Percentiles rank a stretch among this genome's conserved stretches.
Conservation (phyloP, 2,797 vertebrate species). For the Manis pentadactyla region DNA sequence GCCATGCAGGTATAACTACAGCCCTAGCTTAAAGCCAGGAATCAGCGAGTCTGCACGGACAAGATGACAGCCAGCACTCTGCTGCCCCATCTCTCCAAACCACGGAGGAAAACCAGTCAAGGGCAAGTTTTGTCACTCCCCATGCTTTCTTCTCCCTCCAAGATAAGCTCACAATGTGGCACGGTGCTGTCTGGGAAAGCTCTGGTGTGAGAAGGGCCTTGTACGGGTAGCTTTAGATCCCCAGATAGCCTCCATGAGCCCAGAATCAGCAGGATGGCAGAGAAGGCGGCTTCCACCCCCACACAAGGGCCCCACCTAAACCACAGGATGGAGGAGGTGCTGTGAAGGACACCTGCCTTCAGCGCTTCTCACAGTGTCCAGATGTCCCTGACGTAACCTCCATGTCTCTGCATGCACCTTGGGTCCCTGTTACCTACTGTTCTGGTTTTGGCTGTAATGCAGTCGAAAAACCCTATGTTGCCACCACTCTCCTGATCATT, state of each 20-base stretch:
- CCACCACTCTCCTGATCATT: neutral
- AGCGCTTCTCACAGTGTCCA: fast-evolving
- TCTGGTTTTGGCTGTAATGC: neutral
- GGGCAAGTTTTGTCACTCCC: neutral
- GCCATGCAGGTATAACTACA: neutral
- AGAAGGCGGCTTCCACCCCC: neutral
- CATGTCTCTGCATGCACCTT: neutral
- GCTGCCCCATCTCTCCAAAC: neutral
- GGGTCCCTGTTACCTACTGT: fast-evolving
- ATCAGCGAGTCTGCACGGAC: neutral
- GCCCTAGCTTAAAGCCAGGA: neutral
- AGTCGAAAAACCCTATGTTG: neutral
- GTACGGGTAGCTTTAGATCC: fast-evolving
- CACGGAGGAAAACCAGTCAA: neutral
- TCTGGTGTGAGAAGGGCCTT: neutral
- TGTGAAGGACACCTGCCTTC: neutral
- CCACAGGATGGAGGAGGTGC: neutral
- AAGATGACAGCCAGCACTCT: neutral
- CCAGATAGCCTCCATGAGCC: neutral
- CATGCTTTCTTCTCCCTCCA: neutral
- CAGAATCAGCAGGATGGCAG: neutral
- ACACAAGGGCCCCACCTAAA: too few relatives aligned
- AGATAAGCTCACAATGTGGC: neutral
- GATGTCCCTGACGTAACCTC: neutral
- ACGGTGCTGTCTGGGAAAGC: neutral